These are phyloP conservation scores for Reinhardtius hippoglossoides DNA, from an alignment of 2,113 vertebrate species.

Conservation along the genomic window DNA sequence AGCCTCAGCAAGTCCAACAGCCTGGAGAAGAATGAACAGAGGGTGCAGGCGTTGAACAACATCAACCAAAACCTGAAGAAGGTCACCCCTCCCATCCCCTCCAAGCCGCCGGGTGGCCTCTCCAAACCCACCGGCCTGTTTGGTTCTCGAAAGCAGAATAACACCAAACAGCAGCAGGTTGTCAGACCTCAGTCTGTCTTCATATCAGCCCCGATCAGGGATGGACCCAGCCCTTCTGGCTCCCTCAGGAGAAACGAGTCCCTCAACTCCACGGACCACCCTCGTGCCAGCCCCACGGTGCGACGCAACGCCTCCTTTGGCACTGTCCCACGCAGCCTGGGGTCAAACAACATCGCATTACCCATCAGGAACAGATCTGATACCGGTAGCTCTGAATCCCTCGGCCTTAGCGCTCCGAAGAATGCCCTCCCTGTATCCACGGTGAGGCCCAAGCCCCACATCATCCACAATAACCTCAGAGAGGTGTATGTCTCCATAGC, in stretches of 20 bases:
- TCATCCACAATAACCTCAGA: slow-evolving; percentile 95
- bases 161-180: slow-evolving; percentile 89
- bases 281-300: slow-evolving; percentile 82
- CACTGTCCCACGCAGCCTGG: slow-evolving; percentile 78
- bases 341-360: slow-evolving; percentile 67
- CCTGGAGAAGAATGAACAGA: slow-evolving; percentile 95
- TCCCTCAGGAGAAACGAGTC: slow-evolving; percentile 96
- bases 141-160: slow-evolving; percentile 88
- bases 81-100: slow-evolving; percentile 94
- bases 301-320: slow-evolving; percentile 95
- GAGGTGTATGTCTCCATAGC: slow-evolving; percentile 96
- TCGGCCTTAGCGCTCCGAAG: slow-evolving; percentile 83
- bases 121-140: slow-evolving; percentile 84
- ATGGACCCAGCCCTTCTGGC: slow-evolving; percentile 78
- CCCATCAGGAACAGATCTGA: slow-evolving; percentile 64
- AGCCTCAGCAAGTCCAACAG: slow-evolving; percentile 94
- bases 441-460: slow-evolving; percentile 94
- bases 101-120: slow-evolving; percentile 93
- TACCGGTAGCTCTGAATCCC: slow-evolving; percentile 81
- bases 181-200: slow-evolving; percentile 97
- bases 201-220: slow-evolving; percentile 85
- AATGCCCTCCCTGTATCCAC: slow-evolving; percentile 92
- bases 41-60: slow-evolving; percentile 94
- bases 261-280: slow-evolving; percentile 88
- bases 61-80: slow-evolving; percentile 92